Conservation (phyloP, 1,140 invertebrate species). For the Octopus bimaculoides region DNA sequence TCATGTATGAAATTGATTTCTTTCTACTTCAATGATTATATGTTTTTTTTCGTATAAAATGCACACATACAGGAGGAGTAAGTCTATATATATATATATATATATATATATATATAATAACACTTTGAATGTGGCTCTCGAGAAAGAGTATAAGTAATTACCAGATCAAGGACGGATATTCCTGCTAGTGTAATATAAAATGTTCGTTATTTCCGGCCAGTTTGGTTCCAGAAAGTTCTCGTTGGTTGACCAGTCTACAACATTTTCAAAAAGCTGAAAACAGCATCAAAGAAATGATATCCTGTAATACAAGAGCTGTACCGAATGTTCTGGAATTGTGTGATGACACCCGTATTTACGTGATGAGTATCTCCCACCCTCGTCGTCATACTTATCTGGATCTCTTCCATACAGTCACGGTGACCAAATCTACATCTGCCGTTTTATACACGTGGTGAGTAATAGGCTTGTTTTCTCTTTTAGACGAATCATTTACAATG, state of each 20-base stretch:
- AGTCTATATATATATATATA: too few species aligned
- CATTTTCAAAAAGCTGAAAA: conserved; percentile 38
- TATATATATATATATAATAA: too few species aligned
- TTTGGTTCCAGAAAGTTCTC: conserved; percentile 42
- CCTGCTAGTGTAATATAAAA: not conserved
- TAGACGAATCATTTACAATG: too few species aligned
- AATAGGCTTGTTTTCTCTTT: not conserved
- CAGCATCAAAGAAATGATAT: conserved; percentile 38
- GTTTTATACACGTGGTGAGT: conserved; percentile 38
- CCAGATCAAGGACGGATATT: not conserved
- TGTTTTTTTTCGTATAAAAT: too few species aligned
- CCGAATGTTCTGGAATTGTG: conserved; percentile 39
- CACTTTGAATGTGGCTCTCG: too few species aligned
- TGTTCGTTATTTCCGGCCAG: conserved; percentile 26
- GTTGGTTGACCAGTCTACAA: conserved; percentile 45
- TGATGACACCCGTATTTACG: conserved; percentile 36
- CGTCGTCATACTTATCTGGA: conserved; percentile 42
- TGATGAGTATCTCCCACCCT: conserved; percentile 43
- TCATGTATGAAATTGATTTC: too few species aligned
- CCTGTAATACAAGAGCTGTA: conserved; percentile 38
- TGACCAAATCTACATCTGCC: conserved; percentile 33
- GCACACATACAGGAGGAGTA: too few species aligned
- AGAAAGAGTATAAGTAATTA: too few species aligned
- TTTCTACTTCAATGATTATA: too few species aligned
- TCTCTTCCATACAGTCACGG: conserved; percentile 34